These are phyloP conservation scores for Tenthredo scrophulariae DNA, from an alignment of 2,888 invertebrate genomes.

Conservation along the genomic window DNA sequence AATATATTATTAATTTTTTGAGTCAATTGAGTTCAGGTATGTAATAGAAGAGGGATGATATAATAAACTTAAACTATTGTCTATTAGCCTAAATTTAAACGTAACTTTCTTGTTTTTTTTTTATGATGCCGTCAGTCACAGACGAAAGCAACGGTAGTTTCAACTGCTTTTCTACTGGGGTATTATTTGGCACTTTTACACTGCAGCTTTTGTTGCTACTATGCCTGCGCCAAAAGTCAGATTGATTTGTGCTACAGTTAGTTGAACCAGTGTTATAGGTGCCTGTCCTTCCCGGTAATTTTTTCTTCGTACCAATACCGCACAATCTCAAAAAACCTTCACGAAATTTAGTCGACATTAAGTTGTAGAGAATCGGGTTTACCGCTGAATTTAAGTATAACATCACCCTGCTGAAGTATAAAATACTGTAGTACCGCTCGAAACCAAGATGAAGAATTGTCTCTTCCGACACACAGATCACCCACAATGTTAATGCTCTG, in stretches of 20 bases:
- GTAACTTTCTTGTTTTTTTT: slow-evolving; percentile 72
- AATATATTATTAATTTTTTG: slow-evolving; percentile 20
- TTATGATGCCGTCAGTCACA: slow-evolving; percentile 65
- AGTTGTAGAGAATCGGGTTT: slow-evolving; percentile 94
- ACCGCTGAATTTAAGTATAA: slow-evolving; percentile 94
- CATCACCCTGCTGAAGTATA: slow-evolving; percentile 93
- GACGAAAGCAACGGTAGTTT: slow-evolving; percentile 68
- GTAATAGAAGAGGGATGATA: neutral
- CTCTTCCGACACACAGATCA: slow-evolving; percentile 86
- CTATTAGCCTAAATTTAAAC: slow-evolving; percentile 62
- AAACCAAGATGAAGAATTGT: slow-evolving; percentile 84
- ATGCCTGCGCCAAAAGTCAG: slow-evolving; percentile 82
- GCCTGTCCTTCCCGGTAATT: slow-evolving; percentile 64
- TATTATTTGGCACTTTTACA: slow-evolving; percentile 66
- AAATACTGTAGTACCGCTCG: slow-evolving; percentile 89
- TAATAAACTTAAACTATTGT: neutral
- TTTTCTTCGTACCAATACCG: slow-evolving; percentile 73
- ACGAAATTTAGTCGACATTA: slow-evolving; percentile 95
- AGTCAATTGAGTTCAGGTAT: slow-evolving; percentile 35
- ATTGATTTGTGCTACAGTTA: slow-evolving; percentile 71
- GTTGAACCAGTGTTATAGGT: slow-evolving; percentile 72
- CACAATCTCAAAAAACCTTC: slow-evolving; percentile 88
- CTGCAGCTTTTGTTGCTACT: slow-evolving; percentile 77
- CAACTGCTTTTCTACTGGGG: slow-evolving; percentile 65
- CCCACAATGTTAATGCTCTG: slow-evolving; percentile 92